These are phyloP conservation scores for Hemicrepidius hirtus DNA, from an alignment of 2,888 invertebrate species.

Conservation along the genomic window DNA sequence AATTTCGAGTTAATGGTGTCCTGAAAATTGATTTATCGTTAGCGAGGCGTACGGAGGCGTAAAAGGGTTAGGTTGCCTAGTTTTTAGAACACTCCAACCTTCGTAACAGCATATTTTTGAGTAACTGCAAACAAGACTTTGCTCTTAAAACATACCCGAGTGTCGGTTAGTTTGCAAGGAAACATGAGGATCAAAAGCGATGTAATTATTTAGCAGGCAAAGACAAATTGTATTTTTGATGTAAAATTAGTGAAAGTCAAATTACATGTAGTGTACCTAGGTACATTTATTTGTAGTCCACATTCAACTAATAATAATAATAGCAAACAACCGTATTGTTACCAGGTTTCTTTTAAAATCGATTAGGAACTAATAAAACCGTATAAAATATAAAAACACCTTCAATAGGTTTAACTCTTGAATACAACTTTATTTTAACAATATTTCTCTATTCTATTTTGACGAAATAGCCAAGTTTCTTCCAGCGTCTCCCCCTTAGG, in stretches of 20 bases:
- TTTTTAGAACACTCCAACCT: conserved; percentile 13
- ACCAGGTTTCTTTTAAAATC: too few relatives aligned
- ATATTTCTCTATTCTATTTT: conserved; percentile 36
- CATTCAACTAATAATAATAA: not conserved
- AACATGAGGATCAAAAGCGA: not conserved
- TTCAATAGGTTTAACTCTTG: not conserved
- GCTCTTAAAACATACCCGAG: conserved; percentile 20
- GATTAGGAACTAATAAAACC: too few relatives aligned
- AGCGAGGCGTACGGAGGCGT: conserved; percentile 14
- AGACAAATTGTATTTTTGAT: conserved; percentile 12
- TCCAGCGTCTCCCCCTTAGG: conserved; percentile 15
- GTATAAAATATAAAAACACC: not conserved
- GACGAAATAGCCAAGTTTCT: conserved; percentile 36
- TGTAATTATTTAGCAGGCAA: conserved; percentile 20
- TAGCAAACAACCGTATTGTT: too few relatives aligned
- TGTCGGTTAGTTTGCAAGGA: conserved; percentile 5
- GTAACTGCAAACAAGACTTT: conserved; percentile 23
- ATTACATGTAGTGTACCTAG: not conserved
- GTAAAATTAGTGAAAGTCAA: conserved; percentile 4
- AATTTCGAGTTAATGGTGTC: conserved; percentile 21
- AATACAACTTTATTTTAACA: conserved; percentile 31
- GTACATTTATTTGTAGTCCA: conserved; percentile 14
- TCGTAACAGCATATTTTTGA: conserved; percentile 12
- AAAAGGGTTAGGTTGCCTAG: conserved; percentile 12
- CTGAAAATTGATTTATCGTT: conserved; percentile 25